Conservation (phyloP, 2,888 invertebrate species). For the Neoaliturus tenellus region DNA sequence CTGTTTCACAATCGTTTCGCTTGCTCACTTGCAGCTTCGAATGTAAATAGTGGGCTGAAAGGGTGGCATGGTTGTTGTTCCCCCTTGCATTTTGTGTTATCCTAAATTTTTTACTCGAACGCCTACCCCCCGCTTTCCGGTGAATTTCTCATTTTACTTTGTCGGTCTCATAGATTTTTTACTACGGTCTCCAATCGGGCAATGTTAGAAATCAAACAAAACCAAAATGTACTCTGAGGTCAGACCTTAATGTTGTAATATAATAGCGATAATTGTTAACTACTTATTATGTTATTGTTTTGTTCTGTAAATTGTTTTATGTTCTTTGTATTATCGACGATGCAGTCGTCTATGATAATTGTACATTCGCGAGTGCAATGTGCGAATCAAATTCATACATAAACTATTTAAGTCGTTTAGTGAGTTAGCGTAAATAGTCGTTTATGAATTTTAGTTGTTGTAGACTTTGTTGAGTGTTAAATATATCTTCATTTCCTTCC, state of each 20-base stretch:
- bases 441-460: conserved; percentile 49
- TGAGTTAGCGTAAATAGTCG: conserved; percentile 46
- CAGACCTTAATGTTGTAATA: conserved; percentile 25
- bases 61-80: conserved; percentile 61
- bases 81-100: conserved; percentile 58
- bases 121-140: conserved; percentile 54
- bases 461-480: conserved; percentile 52
- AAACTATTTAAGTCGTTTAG: conserved; percentile 41
- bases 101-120: conserved; percentile 56
- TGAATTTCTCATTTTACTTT: conserved; percentile 44
- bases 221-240: conserved; percentile 33
- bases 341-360: neutral
- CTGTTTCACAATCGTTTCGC: conserved; percentile 43
- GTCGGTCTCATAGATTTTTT: neutral
- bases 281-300: conserved; percentile 34
- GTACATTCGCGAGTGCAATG: conserved; percentile 8
- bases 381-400: neutral
- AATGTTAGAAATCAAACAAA: conserved; percentile 58
- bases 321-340: conserved; percentile 1
- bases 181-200: conserved; percentile 53
- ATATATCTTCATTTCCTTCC: conserved; percentile 53
- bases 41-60: conserved; percentile 60
- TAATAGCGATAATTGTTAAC: conserved; percentile 23
- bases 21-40: conserved; percentile 54
- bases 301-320: conserved; percentile 42